Evolutionary conservation across 2,888 invertebrate species (phyloP).

Genomic region (Orgyia antiqua): DNA sequence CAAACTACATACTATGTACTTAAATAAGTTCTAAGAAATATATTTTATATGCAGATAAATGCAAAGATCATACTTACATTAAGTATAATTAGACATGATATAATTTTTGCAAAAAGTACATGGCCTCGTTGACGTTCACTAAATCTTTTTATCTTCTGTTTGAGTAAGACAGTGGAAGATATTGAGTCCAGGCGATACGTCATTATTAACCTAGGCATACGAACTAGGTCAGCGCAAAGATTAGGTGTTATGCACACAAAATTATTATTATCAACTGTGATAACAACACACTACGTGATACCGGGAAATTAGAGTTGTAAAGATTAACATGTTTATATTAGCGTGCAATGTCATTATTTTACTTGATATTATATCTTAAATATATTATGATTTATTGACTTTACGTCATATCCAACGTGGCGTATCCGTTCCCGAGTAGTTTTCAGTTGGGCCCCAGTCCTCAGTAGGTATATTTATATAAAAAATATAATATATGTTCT

Average conservation of each 20-base stretch:
- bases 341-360: slow-evolving; percentile 28
- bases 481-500: too few species aligned
- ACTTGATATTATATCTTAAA: slow-evolving; percentile 12
- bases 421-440: background rate
- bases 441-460: too few species aligned
- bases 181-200: slow-evolving; percentile 64
- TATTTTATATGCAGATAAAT: too few species aligned
- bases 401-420: background rate
- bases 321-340: slow-evolving; percentile 44
- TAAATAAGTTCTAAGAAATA: too few species aligned
- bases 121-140: slow-evolving; percentile 38
- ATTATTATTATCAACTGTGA: slow-evolving; percentile 41
- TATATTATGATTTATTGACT: slow-evolving; percentile 17
- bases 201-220: slow-evolving; percentile 60
- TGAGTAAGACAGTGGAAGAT: slow-evolving; percentile 43
- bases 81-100: slow-evolving; percentile 9
- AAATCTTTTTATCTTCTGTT: slow-evolving; percentile 64
- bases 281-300: slow-evolving; percentile 43
- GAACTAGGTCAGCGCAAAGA: slow-evolving; percentile 61
- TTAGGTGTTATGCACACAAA: slow-evolving; percentile 52
- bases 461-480: too few species aligned
- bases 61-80: too few species aligned
- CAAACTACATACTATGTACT: too few species aligned
- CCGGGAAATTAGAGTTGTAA: slow-evolving; percentile 59
- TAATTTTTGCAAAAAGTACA: slow-evolving; percentile 23